Conservation (phyloP, 2,113 vertebrate genomes). For the Delphinus delphis region DNA sequence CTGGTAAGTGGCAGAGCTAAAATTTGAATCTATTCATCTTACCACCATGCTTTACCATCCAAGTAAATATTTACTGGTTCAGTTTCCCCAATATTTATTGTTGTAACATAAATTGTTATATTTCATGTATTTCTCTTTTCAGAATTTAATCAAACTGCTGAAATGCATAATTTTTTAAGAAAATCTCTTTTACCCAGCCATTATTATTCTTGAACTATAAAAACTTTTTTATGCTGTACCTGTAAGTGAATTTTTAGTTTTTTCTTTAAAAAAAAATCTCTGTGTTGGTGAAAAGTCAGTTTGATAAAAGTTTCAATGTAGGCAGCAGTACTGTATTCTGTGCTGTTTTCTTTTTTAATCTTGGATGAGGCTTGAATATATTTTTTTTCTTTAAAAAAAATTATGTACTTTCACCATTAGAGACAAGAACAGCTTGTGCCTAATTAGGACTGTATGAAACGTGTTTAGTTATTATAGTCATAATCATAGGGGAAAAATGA, state of each 20-base stretch:
- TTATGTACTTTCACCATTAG: not conserved
- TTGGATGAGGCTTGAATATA: not conserved
- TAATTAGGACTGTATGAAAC: not conserved
- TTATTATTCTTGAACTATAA: not conserved
- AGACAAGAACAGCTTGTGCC: slow-evolving; percentile 1
- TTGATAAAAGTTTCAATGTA: not conserved
- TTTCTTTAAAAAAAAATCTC: not conserved
- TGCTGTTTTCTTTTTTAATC: not conserved
- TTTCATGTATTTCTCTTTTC: not conserved
- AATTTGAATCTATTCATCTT: not conserved
- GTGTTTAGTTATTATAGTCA: not conserved
- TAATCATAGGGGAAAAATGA: not conserved
- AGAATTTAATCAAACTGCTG: not conserved
- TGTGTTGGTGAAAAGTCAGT: not conserved
- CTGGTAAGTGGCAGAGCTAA: not conserved
- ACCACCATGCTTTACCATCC: not conserved
- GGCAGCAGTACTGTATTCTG: not conserved
- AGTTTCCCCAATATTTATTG: not conserved
- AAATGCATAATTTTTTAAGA: not conserved
- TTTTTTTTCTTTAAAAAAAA: not conserved
- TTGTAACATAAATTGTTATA: not conserved
- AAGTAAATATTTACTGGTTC: not conserved
- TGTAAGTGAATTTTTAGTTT: not conserved
- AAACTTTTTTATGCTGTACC: not conserved
- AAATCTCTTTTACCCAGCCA: not conserved